Evolutionary conservation across 2,113 vertebrate species (phyloP).

Genomic region (Pachypanchax playfairii): DNA sequence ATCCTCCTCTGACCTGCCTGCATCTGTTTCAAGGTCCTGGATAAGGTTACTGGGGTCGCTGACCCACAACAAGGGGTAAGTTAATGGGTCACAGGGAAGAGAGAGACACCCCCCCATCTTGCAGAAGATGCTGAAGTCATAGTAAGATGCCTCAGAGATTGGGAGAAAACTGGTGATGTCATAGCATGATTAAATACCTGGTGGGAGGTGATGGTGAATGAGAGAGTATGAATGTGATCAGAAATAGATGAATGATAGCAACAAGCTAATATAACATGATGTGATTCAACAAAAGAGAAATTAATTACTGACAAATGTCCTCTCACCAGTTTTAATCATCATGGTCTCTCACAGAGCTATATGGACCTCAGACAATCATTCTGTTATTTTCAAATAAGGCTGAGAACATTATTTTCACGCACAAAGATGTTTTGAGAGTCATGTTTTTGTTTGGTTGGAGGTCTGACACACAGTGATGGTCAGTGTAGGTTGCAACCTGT

Average conservation of each 20-base stretch:
- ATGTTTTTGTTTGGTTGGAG: slow-evolving; percentile 22
- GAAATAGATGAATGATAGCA: slow-evolving; percentile 2
- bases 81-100: slow-evolving; percentile 36
- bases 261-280: neutral
- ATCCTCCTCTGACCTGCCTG: slow-evolving; percentile 15
- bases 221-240: neutral
- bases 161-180: slow-evolving; percentile 61
- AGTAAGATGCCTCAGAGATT: slow-evolving; percentile 39
- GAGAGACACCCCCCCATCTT: slow-evolving; percentile 39
- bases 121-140: slow-evolving; percentile 63
- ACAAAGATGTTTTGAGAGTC: slow-evolving; percentile 9
- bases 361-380: slow-evolving; percentile 19
- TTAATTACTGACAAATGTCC: neutral
- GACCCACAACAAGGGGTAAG: slow-evolving; percentile 29
- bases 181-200: slow-evolving; percentile 31
- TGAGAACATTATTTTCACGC: slow-evolving; percentile 18
- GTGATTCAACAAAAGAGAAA: neutral
- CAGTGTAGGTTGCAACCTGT: slow-evolving; percentile 55
- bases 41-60: slow-evolving; percentile 42
- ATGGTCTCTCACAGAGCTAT: neutral
- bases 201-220: slow-evolving; percentile 7
- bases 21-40: slow-evolving; percentile 10
- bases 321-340: slow-evolving; percentile 4
- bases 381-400: slow-evolving; percentile 38
- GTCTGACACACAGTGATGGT: slow-evolving; percentile 29